phyloP scores from a whole-genome alignment of 2,113 vertebrate species.

The Platycercus adscitus region DNA sequence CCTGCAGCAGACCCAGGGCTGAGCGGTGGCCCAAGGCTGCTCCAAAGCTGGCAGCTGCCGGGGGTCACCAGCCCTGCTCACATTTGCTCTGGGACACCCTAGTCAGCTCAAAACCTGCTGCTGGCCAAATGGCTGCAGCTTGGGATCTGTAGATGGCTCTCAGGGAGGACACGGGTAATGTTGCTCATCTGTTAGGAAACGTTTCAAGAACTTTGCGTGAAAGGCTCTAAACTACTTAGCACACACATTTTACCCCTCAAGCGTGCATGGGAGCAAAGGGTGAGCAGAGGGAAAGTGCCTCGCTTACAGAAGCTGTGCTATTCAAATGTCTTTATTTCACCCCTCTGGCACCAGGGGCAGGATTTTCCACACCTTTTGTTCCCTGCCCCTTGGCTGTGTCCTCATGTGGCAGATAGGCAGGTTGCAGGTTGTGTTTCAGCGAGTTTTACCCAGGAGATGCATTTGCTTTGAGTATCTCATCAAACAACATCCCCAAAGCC shows the following conservation, averaged over 20 bases:
- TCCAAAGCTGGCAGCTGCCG: not conserved
- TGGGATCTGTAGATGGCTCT: not conserved
- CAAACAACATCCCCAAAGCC: not conserved
- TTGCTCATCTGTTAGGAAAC: conserved; percentile 29
- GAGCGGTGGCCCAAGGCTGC: not conserved
- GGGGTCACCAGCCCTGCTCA: not conserved
- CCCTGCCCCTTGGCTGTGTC: not conserved
- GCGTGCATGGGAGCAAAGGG: not conserved
- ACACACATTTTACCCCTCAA: not conserved
- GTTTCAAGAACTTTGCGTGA: not conserved
- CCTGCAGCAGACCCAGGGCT: not conserved
- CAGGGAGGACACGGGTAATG: not conserved
- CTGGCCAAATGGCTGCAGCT: not conserved
- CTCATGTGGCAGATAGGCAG: not conserved
- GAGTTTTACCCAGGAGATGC: not conserved
- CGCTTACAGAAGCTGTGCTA: fast-evolving
- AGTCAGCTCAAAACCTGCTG: not conserved
- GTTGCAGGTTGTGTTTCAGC: not conserved
- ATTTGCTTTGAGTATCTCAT: not conserved
- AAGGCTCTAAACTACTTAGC: not conserved
- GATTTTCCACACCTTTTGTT: not conserved
- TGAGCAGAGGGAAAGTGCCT: not conserved
- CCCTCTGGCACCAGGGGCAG: not conserved
- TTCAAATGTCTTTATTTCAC: not conserved
- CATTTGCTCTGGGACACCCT: not conserved